phyloP scores from a whole-genome alignment of 2,113 vertebrate species.

The Mormyrus lacerda region DNA sequence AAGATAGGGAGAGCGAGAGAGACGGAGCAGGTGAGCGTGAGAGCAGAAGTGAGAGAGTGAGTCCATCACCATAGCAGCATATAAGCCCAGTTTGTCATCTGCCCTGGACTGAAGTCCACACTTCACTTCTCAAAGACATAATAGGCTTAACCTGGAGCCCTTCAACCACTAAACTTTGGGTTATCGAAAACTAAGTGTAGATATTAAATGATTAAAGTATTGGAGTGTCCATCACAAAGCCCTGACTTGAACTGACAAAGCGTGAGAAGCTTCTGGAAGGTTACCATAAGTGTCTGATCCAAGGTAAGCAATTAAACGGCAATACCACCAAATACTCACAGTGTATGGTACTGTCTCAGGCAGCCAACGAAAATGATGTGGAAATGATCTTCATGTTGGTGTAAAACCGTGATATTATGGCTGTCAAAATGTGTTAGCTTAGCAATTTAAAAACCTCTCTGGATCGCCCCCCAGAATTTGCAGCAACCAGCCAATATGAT shows the following conservation, averaged over 20 bases:
- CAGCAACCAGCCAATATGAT: background rate
- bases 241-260: background rate
- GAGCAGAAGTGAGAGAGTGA: constrained; percentile 26
- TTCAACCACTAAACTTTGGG: background rate
- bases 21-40: too few relatives aligned
- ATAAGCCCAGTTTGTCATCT: background rate
- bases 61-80: constrained; percentile 1
- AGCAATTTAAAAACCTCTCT: background rate
- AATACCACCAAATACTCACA: background rate
- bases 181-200: background rate
- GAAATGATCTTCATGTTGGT: background rate
- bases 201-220: background rate
- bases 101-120: background rate
- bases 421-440: background rate
- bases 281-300: background rate
- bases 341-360: background rate
- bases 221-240: background rate
- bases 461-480: background rate
- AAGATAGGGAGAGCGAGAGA: constrained; percentile 7
- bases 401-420: background rate
- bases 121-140: background rate
- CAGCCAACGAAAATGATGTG: background rate
- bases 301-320: background rate
- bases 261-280: background rate
- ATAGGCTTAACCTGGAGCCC: background rate